Evolutionary conservation across 2,797 vertebrate genomes (phyloP).

Genomic region (Loriculus beryllinus): DNA sequence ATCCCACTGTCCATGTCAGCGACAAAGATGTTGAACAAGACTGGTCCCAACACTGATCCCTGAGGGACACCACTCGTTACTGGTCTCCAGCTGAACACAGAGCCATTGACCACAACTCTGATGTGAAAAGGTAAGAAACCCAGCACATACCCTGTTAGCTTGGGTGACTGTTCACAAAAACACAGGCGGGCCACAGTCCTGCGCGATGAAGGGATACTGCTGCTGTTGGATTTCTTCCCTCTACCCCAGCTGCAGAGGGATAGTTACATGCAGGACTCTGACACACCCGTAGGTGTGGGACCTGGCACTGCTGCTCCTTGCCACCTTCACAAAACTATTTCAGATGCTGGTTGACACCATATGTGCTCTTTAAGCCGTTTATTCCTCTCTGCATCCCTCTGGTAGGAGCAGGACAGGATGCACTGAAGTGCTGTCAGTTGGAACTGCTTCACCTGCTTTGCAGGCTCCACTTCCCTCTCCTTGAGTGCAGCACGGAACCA

Average conservation of each 20-base stretch:
- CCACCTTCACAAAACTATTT: background rate
- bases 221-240: background rate
- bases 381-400: background rate
- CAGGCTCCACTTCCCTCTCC: background rate
- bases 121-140: background rate
- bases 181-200: accelerated
- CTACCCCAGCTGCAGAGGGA: accelerated
- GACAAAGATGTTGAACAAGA: no score
- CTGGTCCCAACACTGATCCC: no score
- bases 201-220: accelerated
- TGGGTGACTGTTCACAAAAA: background rate
- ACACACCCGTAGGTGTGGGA: accelerated
- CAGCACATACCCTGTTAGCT: background rate
- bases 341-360: background rate
- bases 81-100: no score
- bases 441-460: background rate
- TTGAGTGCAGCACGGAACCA: background rate
- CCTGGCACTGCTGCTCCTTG: background rate
- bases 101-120: no score
- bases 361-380: background rate
- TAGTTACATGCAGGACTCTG: background rate
- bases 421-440: background rate
- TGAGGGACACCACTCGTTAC: no score
- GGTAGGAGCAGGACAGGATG: accelerated
- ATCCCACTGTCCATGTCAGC: no score